Conservation (phyloP, 2,888 invertebrate genomes). For the Pediacus dermestoides region DNA sequence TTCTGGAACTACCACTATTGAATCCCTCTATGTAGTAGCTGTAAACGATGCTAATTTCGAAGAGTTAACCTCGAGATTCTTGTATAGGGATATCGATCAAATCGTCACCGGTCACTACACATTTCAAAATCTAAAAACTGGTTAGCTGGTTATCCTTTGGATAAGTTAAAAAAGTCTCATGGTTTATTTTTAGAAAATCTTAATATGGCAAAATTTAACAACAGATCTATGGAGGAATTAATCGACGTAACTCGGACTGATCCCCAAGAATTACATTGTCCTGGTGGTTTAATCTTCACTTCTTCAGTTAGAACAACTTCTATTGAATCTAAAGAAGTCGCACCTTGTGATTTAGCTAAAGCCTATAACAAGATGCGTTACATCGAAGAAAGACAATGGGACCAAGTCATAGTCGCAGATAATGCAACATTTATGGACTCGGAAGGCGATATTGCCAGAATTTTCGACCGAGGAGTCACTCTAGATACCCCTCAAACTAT, state of each 20-base stretch:
- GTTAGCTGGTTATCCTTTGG: conserved; percentile 25
- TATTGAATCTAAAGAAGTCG: conserved; percentile 20
- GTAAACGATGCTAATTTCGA: conserved; percentile 39
- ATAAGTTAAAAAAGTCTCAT: neutral
- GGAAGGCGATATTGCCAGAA: conserved; percentile 25
- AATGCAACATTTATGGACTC: conserved; percentile 34
- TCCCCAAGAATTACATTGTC: conserved; percentile 26
- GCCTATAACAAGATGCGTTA: conserved; percentile 22
- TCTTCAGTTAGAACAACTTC: conserved; percentile 18
- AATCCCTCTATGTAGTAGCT: conserved; percentile 29
- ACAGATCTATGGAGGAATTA: conserved; percentile 27
- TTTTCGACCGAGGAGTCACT: conserved; percentile 36
- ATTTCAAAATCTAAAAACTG: conserved; percentile 36
- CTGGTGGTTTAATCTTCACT: conserved; percentile 22
- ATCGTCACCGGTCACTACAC: conserved; percentile 32
- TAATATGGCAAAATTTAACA: conserved; percentile 30
- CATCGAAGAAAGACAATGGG: conserved; percentile 31
- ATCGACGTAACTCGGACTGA: conserved; percentile 26
- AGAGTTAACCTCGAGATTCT: conserved; percentile 29
- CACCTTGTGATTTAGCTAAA: conserved; percentile 28
- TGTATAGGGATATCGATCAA: conserved; percentile 36
- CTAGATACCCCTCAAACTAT: conserved; percentile 30
- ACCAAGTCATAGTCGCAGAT: conserved; percentile 25
- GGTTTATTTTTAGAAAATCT: conserved; percentile 30
- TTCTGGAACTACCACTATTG: conserved; percentile 27